Base-by-base conservation (phyloP, 2,888 invertebrate species). In the Agonopterix arenella region DNA sequence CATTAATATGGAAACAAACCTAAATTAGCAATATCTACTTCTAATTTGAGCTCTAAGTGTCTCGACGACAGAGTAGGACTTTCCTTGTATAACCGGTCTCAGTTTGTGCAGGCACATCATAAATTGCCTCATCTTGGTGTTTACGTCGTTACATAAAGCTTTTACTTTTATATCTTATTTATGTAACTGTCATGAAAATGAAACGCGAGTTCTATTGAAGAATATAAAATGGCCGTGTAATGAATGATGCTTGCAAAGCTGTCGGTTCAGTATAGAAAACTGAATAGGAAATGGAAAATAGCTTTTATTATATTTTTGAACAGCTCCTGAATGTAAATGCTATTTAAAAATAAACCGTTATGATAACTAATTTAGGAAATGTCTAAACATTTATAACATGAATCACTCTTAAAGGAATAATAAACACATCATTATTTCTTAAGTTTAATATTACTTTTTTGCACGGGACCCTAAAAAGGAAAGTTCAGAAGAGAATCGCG, bases 401-500 rank as follows among this genome's bases (percentile, higher is more conserved):
- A 4, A 40, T 40, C 40, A 40, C 40, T 40, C 11, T 9, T 5
- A 4, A 40, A n/a, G 40, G 10, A 11, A 40, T 9, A 40, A 40
- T 40, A 40, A 40, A 11, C n/a, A 11, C 40, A 40, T n/a, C 4
- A 40, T n/a, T 40, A 40, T 40, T n/a, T 40, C 40, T 28, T 28
- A 28, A 28, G 28, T 28, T 28, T 28, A 28, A 28, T 28, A 28
- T 28, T 40, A 9, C 40, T 45, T 51, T 37, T 46, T 48, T 52
- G 43, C 44, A 44, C 9, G 49, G 51, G 49, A 53, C 49, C 55
- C 53, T 56, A 66, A 70, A 69, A 62, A 64, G 62, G 64, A 66
- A 71, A 73, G 63, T 68, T 72, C 59, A 63, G 64, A 60, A 65
- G 68, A 65, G 68, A 65, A 64, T 64, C 63, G 64, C 62, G 69